These are phyloP conservation scores for Sphecodes monilicornis DNA, from an alignment of 2,888 invertebrate species.

Conservation along the genomic window DNA sequence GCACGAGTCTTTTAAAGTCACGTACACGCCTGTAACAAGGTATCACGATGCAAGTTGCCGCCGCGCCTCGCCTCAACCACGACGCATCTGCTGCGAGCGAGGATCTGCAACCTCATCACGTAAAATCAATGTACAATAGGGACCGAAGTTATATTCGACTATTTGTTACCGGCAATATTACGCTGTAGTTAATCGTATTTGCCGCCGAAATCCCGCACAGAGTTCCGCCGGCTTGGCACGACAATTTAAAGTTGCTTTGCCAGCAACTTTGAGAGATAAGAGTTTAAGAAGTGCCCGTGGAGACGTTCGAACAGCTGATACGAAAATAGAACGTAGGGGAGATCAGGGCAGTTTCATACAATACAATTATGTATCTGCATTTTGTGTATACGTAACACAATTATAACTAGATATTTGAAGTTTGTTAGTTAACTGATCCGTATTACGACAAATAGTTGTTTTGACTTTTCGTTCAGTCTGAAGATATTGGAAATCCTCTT, in stretches of 20 bases:
- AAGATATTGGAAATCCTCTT: too few relatives aligned
- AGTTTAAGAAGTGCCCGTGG: too few relatives aligned
- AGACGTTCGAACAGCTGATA: too few relatives aligned
- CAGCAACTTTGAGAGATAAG: neutral
- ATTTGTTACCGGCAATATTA: slow-evolving; percentile 18
- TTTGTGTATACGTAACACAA: too few relatives aligned
- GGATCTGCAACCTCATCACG: slow-evolving; percentile 20
- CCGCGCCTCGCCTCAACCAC: slow-evolving; percentile 5
- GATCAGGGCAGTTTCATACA: too few relatives aligned
- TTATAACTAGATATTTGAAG: too few relatives aligned
- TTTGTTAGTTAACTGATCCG: too few relatives aligned
- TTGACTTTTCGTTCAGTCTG: too few relatives aligned
- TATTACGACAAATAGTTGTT: too few relatives aligned
- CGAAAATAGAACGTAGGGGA: neutral
- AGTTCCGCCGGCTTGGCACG: neutral
- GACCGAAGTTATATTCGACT: slow-evolving; percentile 15
- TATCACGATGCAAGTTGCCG: slow-evolving; percentile 16
- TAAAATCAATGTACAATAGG: slow-evolving; percentile 9
- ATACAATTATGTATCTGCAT: too few relatives aligned
- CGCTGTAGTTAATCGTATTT: slow-evolving; percentile 10
- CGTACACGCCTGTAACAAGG: slow-evolving; percentile 18
- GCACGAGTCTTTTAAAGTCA: slow-evolving; percentile 1
- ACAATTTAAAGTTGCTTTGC: neutral
- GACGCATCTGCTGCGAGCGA: neutral
- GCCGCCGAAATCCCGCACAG: neutral